Conservation (phyloP, 1,140 invertebrate species). For the Centruroides vittatus region DNA sequence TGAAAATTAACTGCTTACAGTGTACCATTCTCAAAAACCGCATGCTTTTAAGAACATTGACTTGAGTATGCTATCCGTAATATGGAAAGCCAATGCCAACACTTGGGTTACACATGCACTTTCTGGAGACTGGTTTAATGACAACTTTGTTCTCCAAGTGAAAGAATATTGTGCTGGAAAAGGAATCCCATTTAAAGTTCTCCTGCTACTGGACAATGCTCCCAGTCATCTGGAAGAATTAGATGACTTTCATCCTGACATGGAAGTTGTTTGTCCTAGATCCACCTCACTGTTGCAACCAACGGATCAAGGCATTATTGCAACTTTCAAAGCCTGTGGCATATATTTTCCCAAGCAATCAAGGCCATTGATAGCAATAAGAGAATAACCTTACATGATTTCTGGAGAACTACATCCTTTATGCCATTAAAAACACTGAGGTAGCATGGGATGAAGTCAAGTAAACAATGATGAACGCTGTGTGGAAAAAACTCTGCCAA, state of each 20-base stretch:
- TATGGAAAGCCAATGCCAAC: neutral
- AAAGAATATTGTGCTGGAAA: neutral
- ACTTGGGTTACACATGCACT: neutral
- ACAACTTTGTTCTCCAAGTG: neutral
- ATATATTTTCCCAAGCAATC: neutral
- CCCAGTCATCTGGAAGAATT: neutral
- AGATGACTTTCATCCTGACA: constrained; percentile 15
- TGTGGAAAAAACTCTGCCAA: too few relatives aligned
- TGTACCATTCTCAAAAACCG: too few relatives aligned
- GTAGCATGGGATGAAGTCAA: too few relatives aligned
- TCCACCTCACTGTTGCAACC: constrained; percentile 31
- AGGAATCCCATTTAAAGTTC: neutral
- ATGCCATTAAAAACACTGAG: too few relatives aligned
- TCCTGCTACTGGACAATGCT: neutral
- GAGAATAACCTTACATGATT: neutral
- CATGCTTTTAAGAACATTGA: too few relatives aligned
- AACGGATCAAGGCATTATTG: constrained; percentile 35
- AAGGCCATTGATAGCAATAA: neutral
- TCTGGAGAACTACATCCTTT: neutral
- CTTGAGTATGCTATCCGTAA: too few relatives aligned
- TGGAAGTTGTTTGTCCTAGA: constrained; percentile 32
- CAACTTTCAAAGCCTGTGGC: constrained; percentile 19
- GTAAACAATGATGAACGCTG: too few relatives aligned
- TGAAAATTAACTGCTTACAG: too few relatives aligned
- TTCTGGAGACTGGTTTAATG: neutral